Conservation (phyloP, 1,140 invertebrate species). For the Conopomorpha cramerella region DNA sequence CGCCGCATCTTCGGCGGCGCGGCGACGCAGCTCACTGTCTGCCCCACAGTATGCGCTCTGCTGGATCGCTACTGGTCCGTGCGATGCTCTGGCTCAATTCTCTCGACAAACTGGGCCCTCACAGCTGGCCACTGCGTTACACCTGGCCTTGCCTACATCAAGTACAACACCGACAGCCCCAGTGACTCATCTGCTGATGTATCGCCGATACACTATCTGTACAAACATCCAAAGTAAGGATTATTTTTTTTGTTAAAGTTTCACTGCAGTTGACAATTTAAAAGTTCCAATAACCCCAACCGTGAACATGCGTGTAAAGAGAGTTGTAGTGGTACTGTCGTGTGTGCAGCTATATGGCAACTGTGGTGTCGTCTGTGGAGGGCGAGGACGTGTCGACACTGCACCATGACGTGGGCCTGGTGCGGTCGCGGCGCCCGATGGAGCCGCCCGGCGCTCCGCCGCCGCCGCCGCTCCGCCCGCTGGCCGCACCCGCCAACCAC, state of each 20-base stretch:
- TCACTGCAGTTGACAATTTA: neutral
- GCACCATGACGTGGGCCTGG: constrained; percentile 40
- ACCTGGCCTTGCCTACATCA: constrained; percentile 21
- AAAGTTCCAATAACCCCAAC: neutral
- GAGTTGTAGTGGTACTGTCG: neutral
- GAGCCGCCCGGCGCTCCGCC: constrained; percentile 1
- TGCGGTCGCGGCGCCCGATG: constrained; percentile 22
- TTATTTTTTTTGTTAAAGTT: neutral
- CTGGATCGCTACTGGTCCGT: constrained; percentile 22
- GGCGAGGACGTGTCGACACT: constrained; percentile 27
- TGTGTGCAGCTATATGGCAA: neutral
- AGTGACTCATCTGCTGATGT: constrained; percentile 16
- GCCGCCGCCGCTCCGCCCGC: no score
- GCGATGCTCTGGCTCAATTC: constrained; percentile 25
- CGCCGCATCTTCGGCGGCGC: constrained; percentile 30
- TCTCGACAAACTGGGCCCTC: constrained; percentile 26
- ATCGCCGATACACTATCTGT: constrained; percentile 22
- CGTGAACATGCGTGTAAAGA: neutral
- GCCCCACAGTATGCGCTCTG: constrained; percentile 19
- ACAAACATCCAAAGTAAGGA: constrained; percentile 29
- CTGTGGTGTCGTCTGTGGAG: constrained; percentile 6
- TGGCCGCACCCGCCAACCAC: constrained; percentile 11
- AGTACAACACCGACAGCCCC: constrained; percentile 25
- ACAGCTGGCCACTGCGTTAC: constrained; percentile 39
- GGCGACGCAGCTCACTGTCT: constrained; percentile 12